Evolutionary conservation across 1,140 invertebrate genomes (phyloP), one percentile per base, ranked within the genome.

Genomic region (Whitmania pigra): DNA sequence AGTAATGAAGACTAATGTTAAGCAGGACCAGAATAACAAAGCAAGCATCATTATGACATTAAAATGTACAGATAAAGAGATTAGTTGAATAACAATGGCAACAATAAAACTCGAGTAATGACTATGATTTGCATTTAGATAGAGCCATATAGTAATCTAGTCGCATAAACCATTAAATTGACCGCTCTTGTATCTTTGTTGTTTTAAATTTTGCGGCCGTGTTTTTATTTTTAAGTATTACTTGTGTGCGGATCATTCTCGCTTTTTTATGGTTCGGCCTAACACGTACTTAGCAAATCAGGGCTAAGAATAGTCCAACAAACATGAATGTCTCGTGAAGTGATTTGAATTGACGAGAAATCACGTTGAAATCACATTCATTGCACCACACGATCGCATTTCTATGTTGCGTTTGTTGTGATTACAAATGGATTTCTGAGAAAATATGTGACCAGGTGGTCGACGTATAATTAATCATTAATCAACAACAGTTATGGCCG

Each of bases 71-170:
- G 57, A 63, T 63, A 63, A 63, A 18, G 57, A 63, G 57, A 63
- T 31, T 25, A 31, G 29, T 31, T 63, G 57, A 63, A 63, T 63
- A 63, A 63, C 57, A 63, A 63, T 63, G 57, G 29, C 57, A 63
- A 31, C 57, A 63, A 63, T 63, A 63, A 63, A 63, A 63, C 29
- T 63, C 57, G 22, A 25, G 57, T 63, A 63, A 63, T 31, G 22
- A 63, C 57, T 31, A 63, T 63, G 57, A 63, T 63, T 63, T 63
- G 57, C 57, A 63, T 63, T 63, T 63, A 63, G 57, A 63, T 63
- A 63, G 57, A 63, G 57, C 57, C 57, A 63, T 63, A 63, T 63
- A 63, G 57, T 63, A 63, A 63, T 63, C 57, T 63, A 63, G 57
- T 25, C 57, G 7, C 57, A 63, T 63, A 63, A 63, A 63, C 57